Base-by-base conservation (phyloP, 2,797 vertebrate species). In the Scolopax bukidnonensis region DNA sequence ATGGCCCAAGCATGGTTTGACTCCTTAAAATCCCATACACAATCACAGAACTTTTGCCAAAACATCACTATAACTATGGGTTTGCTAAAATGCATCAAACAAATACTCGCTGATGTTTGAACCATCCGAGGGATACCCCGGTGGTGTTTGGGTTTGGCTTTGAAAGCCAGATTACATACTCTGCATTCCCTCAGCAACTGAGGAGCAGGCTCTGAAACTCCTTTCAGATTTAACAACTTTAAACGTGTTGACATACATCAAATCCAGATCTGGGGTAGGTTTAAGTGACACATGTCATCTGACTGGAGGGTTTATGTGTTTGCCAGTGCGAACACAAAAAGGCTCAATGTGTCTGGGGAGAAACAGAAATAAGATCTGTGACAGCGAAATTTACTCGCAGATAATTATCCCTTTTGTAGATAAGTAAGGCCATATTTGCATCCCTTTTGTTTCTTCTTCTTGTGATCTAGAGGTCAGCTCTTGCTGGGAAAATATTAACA, bases 281-380 rank as follows among this genome's bases (percentile, higher is more conserved):
- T 86, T 78, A 90, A 93, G 85, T 90, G 96, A 73, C 93, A 91
- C 90, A 23, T 90, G 93, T 86, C 94, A 95, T 81, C 91, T 73
- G 88, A 81, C 76, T 90, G 86, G 27, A 90, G 91, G 92, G 76
- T 67, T 61, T 41, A 7, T 86, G 79, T 45, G 61, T 50, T 32
- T 91, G 90, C 83, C 83, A 84, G 90, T 24, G 79, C 1, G 69
- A 93, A 90, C 91, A 81, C 83, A 93, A 90, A 94, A 93, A 94
- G 93, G 80, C 90, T 95, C 87, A 88, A 83, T 2, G 8, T 15
- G 91, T 91, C 90, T 91, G 90, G 54, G 79, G 70, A 90, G 80
- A 68, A 61, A 81, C 74, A 75, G 59, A 81, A 88, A 71, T 48
- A 51, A 93, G 90, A 86, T 78, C 96, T 40, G 73, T 7, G 17